Evolutionary conservation across 2,888 invertebrate genomes (phyloP).

Genomic region (Drosophila anomelani): DNA sequence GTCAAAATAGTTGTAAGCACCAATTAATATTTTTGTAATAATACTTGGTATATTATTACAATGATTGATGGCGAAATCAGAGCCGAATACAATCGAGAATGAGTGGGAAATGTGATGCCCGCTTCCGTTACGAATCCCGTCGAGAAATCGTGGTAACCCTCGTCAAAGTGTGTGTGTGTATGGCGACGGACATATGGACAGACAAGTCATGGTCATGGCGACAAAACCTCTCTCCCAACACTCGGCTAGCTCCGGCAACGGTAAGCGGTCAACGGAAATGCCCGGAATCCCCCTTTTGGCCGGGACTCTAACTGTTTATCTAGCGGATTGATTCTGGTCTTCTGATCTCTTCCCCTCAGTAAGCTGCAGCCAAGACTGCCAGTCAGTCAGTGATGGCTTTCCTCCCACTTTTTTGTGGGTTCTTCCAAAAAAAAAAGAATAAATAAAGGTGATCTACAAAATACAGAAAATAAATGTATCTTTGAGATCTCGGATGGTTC

Average conservation of each 20-base stretch:
- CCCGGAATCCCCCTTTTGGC: slow-evolving; percentile 20
- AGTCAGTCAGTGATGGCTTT: neutral
- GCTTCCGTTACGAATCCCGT: slow-evolving; percentile 33
- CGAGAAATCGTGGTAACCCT: slow-evolving; percentile 22
- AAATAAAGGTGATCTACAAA: slow-evolving; percentile 3
- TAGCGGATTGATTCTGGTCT: slow-evolving; percentile 55
- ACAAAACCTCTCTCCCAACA: slow-evolving; percentile 24
- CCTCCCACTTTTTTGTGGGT: slow-evolving; percentile 50
- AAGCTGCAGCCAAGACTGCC: slow-evolving; percentile 1
- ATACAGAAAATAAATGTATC: slow-evolving; percentile 32
- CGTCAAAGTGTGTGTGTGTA: slow-evolving; percentile 15
- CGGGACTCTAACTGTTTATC: slow-evolving; percentile 59
- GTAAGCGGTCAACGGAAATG: slow-evolving; percentile 45
- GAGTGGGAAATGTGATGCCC: slow-evolving; percentile 25
- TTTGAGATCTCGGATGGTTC: slow-evolving; percentile 37
- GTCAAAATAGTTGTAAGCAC: slow-evolving; percentile 1
- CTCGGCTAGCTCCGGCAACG: slow-evolving; percentile 23
- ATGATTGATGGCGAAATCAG: slow-evolving; percentile 12
- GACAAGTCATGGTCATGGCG: slow-evolving; percentile 45
- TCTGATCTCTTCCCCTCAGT: neutral
- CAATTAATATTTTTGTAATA: slow-evolving; percentile 15
- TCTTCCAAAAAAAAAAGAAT: slow-evolving; percentile 37
- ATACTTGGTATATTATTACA: slow-evolving; percentile 4
- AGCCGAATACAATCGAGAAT: slow-evolving; percentile 7
- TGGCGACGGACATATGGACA: slow-evolving; percentile 7